These are phyloP conservation scores for Ladona fulva DNA, from an alignment of 1,140 invertebrate genomes.

Conservation along the genomic window DNA sequence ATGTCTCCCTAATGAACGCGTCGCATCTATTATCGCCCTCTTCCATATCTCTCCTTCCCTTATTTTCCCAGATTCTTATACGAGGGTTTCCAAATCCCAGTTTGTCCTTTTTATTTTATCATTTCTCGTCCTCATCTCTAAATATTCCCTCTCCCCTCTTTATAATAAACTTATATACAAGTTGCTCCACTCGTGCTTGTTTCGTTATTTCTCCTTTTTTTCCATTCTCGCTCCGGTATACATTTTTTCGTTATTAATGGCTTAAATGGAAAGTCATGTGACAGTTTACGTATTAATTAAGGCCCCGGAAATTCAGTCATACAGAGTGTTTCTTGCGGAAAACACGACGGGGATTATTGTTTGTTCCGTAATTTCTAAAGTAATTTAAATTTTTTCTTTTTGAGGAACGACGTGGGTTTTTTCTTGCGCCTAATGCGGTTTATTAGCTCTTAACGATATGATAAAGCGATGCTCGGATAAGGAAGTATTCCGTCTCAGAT, in stretches of 20 bases:
- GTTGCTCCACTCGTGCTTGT: neutral
- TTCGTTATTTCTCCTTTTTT: no score
- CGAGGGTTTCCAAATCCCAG: neutral
- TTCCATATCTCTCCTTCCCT: no score
- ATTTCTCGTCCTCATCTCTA: neutral
- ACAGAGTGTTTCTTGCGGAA: neutral
- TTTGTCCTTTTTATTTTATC: neutral
- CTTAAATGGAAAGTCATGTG: slow-evolving; percentile 1
- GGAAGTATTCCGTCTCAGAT: no score
- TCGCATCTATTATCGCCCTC: no score
- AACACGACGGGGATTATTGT: neutral
- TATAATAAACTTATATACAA: slow-evolving; percentile 7
- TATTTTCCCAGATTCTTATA: neutral
- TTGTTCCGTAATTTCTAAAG: no score
- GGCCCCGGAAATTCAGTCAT: neutral
- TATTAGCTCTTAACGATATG: no score
- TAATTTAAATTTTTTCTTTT: no score
- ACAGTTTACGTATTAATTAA: slow-evolving; percentile 4
- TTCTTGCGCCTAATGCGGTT: no score
- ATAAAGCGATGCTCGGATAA: no score
- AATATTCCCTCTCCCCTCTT: neutral
- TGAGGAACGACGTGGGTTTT: no score
- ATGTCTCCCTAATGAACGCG: no score
- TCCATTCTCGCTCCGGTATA: neutral
- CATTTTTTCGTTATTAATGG: neutral